Evolutionary conservation across 1,140 invertebrate genomes (phyloP).

Genomic region (Dreissena polymorpha): DNA sequence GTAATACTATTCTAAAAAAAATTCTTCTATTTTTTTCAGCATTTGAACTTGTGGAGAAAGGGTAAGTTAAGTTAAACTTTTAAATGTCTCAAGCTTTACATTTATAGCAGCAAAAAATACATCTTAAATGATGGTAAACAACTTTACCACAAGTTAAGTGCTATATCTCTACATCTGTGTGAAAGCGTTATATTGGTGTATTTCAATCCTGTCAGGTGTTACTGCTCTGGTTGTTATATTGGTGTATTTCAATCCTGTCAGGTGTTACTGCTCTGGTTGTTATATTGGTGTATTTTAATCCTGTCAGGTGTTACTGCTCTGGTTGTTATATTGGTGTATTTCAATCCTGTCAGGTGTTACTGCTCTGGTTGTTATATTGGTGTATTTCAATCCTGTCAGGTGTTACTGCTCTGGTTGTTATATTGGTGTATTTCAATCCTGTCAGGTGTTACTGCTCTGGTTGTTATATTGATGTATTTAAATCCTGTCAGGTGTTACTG

Average conservation of each 20-base stretch:
- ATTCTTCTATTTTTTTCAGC: slow-evolving; percentile 76
- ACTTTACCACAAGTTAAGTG: too few relatives aligned
- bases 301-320: background rate
- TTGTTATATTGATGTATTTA: slow-evolving; percentile 12
- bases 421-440: background rate
- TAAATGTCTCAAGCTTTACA: too few relatives aligned
- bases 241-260: background rate
- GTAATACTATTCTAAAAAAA: too few relatives aligned
- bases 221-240: slow-evolving; percentile 14
- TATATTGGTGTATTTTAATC: slow-evolving; percentile 11
- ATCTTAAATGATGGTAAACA: too few relatives aligned
- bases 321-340: slow-evolving; percentile 18
- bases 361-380: slow-evolving; percentile 13
- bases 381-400: background rate
- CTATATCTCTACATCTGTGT: too few relatives aligned
- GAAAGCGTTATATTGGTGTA: too few relatives aligned
- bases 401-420: slow-evolving; percentile 21
- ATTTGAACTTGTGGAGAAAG: slow-evolving; percentile 82
- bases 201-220: background rate
- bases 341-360: background rate
- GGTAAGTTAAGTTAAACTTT: slow-evolving; percentile 67
- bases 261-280: background rate
- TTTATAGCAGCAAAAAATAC: too few relatives aligned
- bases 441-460: background rate
- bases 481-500: background rate